Evolutionary conservation across 1,140 invertebrate genomes (phyloP).

Genomic region (Plectrocnemia conspersa): DNA sequence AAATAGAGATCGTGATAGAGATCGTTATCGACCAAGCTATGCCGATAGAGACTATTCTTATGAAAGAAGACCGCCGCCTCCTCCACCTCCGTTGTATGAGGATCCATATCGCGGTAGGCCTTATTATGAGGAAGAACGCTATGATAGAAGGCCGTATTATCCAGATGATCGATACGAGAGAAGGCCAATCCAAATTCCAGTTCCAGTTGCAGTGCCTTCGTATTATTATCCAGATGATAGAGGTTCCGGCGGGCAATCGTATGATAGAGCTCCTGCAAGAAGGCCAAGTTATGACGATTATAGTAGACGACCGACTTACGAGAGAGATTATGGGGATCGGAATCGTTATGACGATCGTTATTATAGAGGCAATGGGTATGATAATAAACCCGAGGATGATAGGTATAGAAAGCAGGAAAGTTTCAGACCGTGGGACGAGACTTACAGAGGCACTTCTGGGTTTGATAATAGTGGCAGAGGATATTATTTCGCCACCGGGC

Average conservation of each 20-base stretch:
- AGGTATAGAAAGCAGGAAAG: conserved; percentile 37
- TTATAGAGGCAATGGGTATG: conserved; percentile 36
- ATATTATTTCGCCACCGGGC: conserved; percentile 51
- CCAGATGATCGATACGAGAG: conserved; percentile 28
- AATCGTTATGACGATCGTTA: conserved; percentile 29
- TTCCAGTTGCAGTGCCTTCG: too few species aligned
- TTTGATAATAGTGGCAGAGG: conserved; percentile 52
- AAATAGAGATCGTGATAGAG: conserved; percentile 19
- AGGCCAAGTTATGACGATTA: conserved; percentile 14
- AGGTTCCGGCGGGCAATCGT: conserved; percentile 17
- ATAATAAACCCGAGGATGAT: conserved; percentile 38
- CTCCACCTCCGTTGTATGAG: conserved; percentile 8
- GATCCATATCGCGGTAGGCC: conserved; percentile 15
- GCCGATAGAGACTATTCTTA: conserved; percentile 30
- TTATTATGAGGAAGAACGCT: conserved; percentile 9
- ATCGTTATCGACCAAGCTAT: conserved; percentile 20
- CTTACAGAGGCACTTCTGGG: conserved; percentile 48
- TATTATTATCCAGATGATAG: conserved; percentile 17
- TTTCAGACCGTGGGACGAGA: conserved; percentile 54
- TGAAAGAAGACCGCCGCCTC: conserved; percentile 33
- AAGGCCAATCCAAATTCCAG: too few species aligned
- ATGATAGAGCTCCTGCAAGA: conserved; percentile 26
- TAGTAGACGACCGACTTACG: conserved; percentile 16
- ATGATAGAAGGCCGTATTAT: conserved; percentile 21
- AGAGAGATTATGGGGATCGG: conserved; percentile 18